These are phyloP conservation scores for Drosophila repletoides DNA, from an alignment of 1,140 invertebrate genomes.

Conservation along the genomic window DNA sequence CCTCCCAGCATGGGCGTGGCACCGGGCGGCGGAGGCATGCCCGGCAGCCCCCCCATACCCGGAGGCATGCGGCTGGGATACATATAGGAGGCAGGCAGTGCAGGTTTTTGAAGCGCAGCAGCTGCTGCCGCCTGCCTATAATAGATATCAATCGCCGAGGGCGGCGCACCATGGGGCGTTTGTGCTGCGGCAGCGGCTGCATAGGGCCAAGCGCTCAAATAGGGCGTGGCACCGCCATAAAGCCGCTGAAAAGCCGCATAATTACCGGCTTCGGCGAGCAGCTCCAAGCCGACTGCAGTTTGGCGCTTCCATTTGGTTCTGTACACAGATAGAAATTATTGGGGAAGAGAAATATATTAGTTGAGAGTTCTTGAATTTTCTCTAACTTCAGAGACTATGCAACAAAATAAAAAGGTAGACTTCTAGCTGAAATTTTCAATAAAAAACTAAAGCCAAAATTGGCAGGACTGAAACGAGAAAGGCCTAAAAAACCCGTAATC, in stretches of 20 bases:
- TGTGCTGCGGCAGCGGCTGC: constrained; percentile 84
- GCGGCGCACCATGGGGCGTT: constrained; percentile 83
- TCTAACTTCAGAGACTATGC: too few relatives aligned
- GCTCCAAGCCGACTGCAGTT: constrained; percentile 97
- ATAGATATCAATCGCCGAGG: constrained; percentile 89
- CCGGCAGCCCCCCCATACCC: constrained; percentile 54
- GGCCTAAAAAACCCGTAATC: constrained; percentile 4
- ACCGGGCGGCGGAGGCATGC: constrained; percentile 64
- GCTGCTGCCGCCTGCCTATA: constrained; percentile 88
- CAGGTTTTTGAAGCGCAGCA: constrained; percentile 89
- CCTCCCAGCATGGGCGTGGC: constrained; percentile 62
- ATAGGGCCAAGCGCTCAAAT: constrained; percentile 86
- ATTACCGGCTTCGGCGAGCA: constrained; percentile 97
- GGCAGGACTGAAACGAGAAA: background rate
- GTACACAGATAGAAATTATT: constrained; percentile 83
- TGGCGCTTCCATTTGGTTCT: constrained; percentile 99
- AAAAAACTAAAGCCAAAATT: too few relatives aligned
- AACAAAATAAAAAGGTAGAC: too few relatives aligned
- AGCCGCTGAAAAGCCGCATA: constrained; percentile 97
- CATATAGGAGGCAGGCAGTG: constrained; percentile 86
- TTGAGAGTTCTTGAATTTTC: too few relatives aligned
- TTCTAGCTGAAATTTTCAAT: too few relatives aligned
- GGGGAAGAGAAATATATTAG: background rate
- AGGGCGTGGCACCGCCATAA: constrained; percentile 88
- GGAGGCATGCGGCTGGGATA: constrained; percentile 69